Evolutionary conservation across 2,888 invertebrate genomes (phyloP).

Genomic region (Caenorhabditis doughertyi): DNA sequence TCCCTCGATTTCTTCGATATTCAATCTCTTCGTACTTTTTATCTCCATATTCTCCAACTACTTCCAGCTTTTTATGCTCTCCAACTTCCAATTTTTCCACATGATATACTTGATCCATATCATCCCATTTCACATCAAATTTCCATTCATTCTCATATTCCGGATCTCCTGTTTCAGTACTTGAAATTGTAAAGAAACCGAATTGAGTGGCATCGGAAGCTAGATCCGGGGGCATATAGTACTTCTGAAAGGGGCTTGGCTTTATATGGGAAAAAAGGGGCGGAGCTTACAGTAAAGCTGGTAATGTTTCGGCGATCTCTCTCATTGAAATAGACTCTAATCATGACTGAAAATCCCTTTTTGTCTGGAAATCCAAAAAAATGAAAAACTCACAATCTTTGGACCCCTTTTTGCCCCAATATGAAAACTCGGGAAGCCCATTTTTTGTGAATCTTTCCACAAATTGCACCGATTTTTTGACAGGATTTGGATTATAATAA

Average conservation of each 20-base stretch:
- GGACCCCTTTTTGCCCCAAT: not conserved
- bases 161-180: not conserved
- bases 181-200: not conserved
- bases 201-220: not conserved
- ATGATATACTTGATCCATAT: constrained; percentile 6
- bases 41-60: not conserved
- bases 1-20: too few relatives aligned
- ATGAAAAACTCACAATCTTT: not conserved
- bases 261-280: too few relatives aligned
- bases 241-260: too few relatives aligned
- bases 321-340: too few relatives aligned
- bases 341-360: too few relatives aligned
- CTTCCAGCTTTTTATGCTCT: not conserved
- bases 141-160: constrained; percentile 3
- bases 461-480: not conserved
- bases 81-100: not conserved
- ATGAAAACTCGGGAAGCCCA: not conserved
- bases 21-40: too few relatives aligned
- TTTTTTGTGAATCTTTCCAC: not conserved
- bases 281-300: too few relatives aligned
- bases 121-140: constrained; percentile 10
- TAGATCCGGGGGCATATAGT: too few relatives aligned
- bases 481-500: not conserved
- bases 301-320: too few relatives aligned
- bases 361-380: too few relatives aligned